phyloP scores from a whole-genome alignment of 2,888 invertebrate genomes.

The Hyposoter dolosus region DNA sequence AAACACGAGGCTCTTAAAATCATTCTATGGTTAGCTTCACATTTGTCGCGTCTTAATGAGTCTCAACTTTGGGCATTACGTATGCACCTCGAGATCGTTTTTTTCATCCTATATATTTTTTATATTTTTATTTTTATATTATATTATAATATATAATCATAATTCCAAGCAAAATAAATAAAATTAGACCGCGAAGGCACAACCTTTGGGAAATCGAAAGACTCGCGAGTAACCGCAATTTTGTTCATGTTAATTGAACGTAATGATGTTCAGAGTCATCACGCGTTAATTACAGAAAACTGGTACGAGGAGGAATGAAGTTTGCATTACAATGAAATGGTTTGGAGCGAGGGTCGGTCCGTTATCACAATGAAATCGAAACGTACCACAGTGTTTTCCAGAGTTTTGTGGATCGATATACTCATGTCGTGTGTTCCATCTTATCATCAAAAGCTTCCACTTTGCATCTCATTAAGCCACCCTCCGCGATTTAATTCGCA shows the following conservation, averaged over 20 bases:
- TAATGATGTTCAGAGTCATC: not conserved
- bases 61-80: not conserved
- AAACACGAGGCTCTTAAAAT: slow-evolving; percentile 15
- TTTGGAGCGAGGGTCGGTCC: not conserved
- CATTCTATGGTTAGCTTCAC: not conserved
- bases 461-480: slow-evolving; percentile 63
- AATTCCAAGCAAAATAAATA: too few relatives aligned
- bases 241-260: not conserved
- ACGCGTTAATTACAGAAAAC: not conserved
- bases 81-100: too few relatives aligned
- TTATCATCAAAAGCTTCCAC: slow-evolving; percentile 55
- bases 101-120: too few relatives aligned
- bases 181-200: not conserved
- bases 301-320: not conserved
- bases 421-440: slow-evolving; percentile 37
- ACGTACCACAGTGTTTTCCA: not conserved
- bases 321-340: not conserved
- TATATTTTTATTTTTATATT: too few relatives aligned
- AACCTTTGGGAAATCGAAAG: not conserved
- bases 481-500: slow-evolving; percentile 24
- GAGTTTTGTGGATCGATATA: slow-evolving; percentile 47
- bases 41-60: not conserved
- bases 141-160: too few relatives aligned
- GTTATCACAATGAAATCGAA: not conserved
- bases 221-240: not conserved